Evolutionary conservation across 2,888 invertebrate genomes (phyloP), one percentile per base, ranked within the genome.

Genomic region (Empis livida): DNA sequence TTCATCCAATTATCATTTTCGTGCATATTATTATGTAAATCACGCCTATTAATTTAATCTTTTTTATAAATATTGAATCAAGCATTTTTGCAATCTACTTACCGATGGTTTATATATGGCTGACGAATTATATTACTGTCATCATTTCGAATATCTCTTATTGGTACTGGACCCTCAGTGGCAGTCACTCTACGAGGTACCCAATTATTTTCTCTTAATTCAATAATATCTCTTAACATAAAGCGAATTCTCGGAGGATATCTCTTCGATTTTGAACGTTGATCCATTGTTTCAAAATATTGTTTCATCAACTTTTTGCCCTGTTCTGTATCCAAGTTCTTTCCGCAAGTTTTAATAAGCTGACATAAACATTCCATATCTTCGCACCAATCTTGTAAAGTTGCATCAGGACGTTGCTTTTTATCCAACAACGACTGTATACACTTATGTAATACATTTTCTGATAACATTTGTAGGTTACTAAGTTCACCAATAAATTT

Each of bases 331-430:
- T 96, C 96, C 74, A 96, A 79, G 76, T 91, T 87, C 74, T 90
- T 89, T 68, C 96, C 96, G 77, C 95, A 92, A 61, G 95, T 96
- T 73, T 87, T 89, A 87, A 96, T 88, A 74, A 96, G 89, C 80
- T 96, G 95, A 78, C 93, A 92, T 71, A 96, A 82, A 75, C 96
- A 96, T 77, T 97, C 96, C 76, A 96, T 80, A 77, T 96, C 94
- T 79, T 96, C 95, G 71, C 90, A 90, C 76, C 87, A 82, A 73
- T 87, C 87, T 71, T 76, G 73, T 68, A 77, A 57, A 27, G 23
- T 27, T 56, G 72, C 63, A 68, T 75, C 73, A 61, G 75, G 75
- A 59, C 79, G 78, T 67, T 73, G 76, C 65, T 81, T 82, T 66
- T 84, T 82, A 72, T 82, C 81, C 71, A 90, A 73, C 71, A 95